Base-by-base conservation (phyloP, 2,113 vertebrate genomes). In the Ginglymostoma cirratum region DNA sequence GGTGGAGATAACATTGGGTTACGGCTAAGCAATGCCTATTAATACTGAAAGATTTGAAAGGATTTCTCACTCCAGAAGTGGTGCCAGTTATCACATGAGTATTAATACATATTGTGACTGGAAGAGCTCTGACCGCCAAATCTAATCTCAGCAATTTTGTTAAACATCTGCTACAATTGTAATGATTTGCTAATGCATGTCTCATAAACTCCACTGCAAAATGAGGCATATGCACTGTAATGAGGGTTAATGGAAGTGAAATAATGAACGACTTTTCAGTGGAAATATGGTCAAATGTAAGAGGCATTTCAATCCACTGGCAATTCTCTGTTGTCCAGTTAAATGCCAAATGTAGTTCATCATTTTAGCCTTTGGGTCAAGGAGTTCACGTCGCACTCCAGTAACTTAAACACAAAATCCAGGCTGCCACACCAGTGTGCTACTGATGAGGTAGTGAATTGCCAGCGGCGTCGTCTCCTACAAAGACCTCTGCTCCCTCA, bases 121-220 rank as follows among this genome's bases (percentile, higher is more conserved):
- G 23, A 7, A 45, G 55, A 93, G 65, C 89, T 66, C 38, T 93
- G 89, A 67, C 89, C 61, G 34, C 21, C 89, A 93, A 93, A 93
- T 93, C 89, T 93, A 93, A 93, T 93, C 89, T 93, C 89, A 66
- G 61, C 55, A 66, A 93, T 93, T 93, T 93, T 93, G 89, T 93
- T 67, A 66, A 93, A 93, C 89, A 93, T 93, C 89, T 93, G 89
- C 61, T 66, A 66, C 61, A 93, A 93, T 66, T 93, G 89, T 66
- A 66, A 95, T 72, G 93, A 95, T 95, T 72, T 69, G 45, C 65
- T 48, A 70, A 72, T 72, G 67, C 67, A 52, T 72, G 30, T 69
- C 66, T 72, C 70, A 95, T 95, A 70, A 70, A 45, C 93, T 45
- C 38, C 61, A 4, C 67, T 70, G 93, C 61, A 93, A 93, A 93